These are phyloP conservation scores for Sebastes vulpes DNA, from an alignment of 2,797 vertebrate genomes.

Conservation along the genomic window DNA sequence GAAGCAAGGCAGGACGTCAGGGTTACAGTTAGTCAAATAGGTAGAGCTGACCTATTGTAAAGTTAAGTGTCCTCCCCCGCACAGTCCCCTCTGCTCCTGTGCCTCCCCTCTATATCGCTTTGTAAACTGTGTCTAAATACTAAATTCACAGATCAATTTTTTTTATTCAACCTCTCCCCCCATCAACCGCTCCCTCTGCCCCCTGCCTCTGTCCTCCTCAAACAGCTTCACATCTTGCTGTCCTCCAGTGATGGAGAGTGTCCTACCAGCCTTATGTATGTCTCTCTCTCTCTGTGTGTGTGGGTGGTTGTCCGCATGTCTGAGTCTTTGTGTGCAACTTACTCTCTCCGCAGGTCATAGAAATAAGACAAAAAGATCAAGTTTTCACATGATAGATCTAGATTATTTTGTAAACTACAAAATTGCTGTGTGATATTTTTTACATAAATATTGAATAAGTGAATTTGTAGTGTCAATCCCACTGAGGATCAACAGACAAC, in stretches of 20 bases:
- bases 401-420: neutral
- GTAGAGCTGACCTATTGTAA: constrained; percentile 83
- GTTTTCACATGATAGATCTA: neutral
- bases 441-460: neutral
- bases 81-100: constrained; percentile 54
- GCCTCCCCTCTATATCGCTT: constrained; percentile 81
- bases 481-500: neutral
- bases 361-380: neutral
- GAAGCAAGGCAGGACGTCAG: constrained; percentile 9
- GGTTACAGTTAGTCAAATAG: constrained; percentile 67
- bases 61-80: constrained; percentile 81
- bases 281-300: neutral
- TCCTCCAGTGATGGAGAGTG: constrained; percentile 75
- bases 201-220: constrained; percentile 73
- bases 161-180: constrained; percentile 83
- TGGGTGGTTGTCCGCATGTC: constrained; percentile 1
- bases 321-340: neutral
- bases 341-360: neutral
- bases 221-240: constrained; percentile 74
- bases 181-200: constrained; percentile 63
- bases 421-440: neutral
- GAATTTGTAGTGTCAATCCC: neutral
- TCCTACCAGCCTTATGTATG: constrained; percentile 17
- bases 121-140: constrained; percentile 91
- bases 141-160: constrained; percentile 89